phyloP scores from a whole-genome alignment of 2,797 vertebrate species.

The Mus spretus region DNA sequence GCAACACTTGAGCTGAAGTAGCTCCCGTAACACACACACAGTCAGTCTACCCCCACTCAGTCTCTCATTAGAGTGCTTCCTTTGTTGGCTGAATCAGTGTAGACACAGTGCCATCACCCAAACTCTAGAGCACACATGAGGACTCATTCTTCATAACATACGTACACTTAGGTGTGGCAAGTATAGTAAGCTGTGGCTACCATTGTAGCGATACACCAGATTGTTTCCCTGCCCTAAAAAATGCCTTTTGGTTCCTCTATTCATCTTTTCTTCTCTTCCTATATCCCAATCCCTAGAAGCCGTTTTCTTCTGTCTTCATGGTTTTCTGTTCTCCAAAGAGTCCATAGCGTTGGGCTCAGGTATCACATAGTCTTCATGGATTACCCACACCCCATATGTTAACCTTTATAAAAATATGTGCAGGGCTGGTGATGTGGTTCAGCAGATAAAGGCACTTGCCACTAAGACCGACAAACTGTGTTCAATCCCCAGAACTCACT shows the following conservation, averaged over 20 bases:
- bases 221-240: too few relatives aligned
- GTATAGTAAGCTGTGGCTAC: neutral
- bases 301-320: neutral
- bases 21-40: neutral
- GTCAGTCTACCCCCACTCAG: neutral
- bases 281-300: neutral
- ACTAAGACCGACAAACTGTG: neutral
- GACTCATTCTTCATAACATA: neutral
- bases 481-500: neutral
- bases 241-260: neutral
- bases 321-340: neutral
- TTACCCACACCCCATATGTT: neutral
- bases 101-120: neutral
- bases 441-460: neutral
- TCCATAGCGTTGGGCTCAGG: neutral
- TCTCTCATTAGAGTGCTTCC: neutral
- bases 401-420: neutral
- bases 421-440: too few relatives aligned
- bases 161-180: neutral
- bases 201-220: too few relatives aligned
- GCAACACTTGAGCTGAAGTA: neutral
- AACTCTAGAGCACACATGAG: neutral
- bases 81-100: neutral
- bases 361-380: neutral
- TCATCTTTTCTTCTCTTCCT: too few relatives aligned